These are phyloP conservation scores for Ommatoiulus sabulosus DNA, from an alignment of 2,888 invertebrate genomes.

Conservation along the genomic window DNA sequence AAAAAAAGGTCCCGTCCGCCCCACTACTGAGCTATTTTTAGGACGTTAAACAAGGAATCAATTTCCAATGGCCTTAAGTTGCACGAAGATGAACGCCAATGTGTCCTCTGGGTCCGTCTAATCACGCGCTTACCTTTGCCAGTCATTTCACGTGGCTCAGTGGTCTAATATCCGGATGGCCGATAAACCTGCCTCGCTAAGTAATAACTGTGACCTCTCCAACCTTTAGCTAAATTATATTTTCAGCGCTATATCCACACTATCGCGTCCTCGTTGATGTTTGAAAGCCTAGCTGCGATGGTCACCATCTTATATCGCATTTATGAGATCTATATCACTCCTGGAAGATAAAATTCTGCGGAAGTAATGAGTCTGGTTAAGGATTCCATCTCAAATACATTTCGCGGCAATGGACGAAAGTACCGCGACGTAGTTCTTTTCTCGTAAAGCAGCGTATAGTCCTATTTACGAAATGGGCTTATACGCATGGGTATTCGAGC, in stretches of 20 bases:
- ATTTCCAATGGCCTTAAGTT: neutral
- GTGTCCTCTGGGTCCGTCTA: constrained; percentile 26
- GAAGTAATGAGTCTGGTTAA: constrained; percentile 38
- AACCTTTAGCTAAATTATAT: constrained; percentile 31
- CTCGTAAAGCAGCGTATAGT: neutral
- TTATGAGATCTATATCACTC: constrained; percentile 41
- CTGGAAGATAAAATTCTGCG: constrained; percentile 7
- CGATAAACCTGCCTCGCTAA: constrained; percentile 35
- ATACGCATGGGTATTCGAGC: neutral
- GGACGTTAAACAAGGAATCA: too few species aligned
- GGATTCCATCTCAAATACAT: constrained; percentile 38
- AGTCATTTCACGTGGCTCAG: constrained; percentile 40
- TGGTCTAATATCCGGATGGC: constrained; percentile 26
- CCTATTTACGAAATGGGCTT: neutral
- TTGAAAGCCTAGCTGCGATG: neutral
- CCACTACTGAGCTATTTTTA: too few species aligned
- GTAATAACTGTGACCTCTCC: constrained; percentile 4
- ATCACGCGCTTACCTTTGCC: constrained; percentile 43
- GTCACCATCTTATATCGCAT: constrained; percentile 25
- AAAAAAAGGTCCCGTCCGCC: too few species aligned
- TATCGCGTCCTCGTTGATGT: neutral
- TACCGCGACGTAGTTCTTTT: constrained; percentile 32
- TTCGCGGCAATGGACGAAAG: constrained; percentile 25
- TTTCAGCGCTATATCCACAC: neutral
- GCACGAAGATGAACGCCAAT: constrained; percentile 32